phyloP scores from a whole-genome alignment of 2,888 invertebrate genomes.

The Anthophora plumipes region DNA sequence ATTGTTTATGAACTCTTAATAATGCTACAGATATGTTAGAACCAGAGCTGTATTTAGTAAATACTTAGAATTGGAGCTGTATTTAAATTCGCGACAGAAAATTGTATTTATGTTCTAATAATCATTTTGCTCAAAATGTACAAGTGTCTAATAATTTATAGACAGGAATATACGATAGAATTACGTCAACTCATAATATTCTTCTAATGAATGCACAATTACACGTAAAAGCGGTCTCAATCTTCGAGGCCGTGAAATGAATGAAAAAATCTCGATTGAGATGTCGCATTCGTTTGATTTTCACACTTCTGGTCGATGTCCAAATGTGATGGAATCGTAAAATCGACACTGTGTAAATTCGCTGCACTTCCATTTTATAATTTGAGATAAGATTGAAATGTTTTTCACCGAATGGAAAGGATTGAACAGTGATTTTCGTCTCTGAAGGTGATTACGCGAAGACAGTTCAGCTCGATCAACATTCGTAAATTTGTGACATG shows the following conservation, averaged over 20 bases:
- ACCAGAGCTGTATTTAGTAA: too few relatives aligned
- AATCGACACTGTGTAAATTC: slow-evolving; percentile 24
- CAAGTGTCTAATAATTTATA: too few relatives aligned
- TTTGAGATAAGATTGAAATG: slow-evolving; percentile 2
- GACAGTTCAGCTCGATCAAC: slow-evolving; percentile 7
- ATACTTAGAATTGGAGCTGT: too few relatives aligned
- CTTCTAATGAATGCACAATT: not conserved
- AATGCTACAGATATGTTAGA: too few relatives aligned
- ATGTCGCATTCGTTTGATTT: not conserved
- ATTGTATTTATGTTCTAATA: too few relatives aligned
- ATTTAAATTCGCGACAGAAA: too few relatives aligned
- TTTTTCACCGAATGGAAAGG: slow-evolving; percentile 2
- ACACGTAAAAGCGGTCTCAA: not conserved
- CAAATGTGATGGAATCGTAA: not conserved
- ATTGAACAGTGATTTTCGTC: too few relatives aligned
- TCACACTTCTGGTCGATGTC: not conserved
- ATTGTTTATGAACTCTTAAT: too few relatives aligned
- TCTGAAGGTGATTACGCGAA: not conserved
- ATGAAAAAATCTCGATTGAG: not conserved
- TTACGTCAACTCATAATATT: too few relatives aligned
- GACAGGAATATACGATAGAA: too few relatives aligned
- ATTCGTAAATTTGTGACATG: slow-evolving; percentile 24
- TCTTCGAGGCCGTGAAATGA: not conserved
- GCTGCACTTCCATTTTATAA: not conserved
- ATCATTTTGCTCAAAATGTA: too few relatives aligned